A percentile compares a stretch with the other conserved stretches of the same genome.
Evolutionary conservation across 2,113 vertebrate species (phyloP).

Genomic region (Antennarius striatus): DNA sequence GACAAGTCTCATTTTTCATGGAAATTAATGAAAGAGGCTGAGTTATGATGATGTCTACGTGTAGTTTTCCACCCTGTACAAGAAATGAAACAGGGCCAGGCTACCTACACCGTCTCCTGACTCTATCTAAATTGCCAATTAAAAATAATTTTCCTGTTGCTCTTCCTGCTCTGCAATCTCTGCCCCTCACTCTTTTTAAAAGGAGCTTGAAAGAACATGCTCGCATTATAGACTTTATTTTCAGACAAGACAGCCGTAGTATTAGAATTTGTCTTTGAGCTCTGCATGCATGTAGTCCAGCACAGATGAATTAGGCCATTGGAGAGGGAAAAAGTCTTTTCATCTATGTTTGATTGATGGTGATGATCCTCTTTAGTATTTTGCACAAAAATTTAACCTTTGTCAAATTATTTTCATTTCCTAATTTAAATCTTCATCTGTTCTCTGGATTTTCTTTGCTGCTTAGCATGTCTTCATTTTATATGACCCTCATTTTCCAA

Average conservation of each 20-base stretch:
- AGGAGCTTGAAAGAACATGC: slow-evolving; percentile 26
- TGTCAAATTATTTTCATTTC: too few relatives aligned
- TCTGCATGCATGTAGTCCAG: slow-evolving; percentile 29
- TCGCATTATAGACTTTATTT: slow-evolving; percentile 56
- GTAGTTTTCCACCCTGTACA: slow-evolving; percentile 47
- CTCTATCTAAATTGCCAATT: slow-evolving; percentile 60
- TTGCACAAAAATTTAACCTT: slow-evolving; percentile 5
- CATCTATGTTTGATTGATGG: slow-evolving; percentile 14
- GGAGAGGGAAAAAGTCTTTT: slow-evolving; percentile 10
- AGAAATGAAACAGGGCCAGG: slow-evolving; percentile 56
- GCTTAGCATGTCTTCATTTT: too few relatives aligned
- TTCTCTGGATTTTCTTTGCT: too few relatives aligned
- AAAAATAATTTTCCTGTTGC: slow-evolving; percentile 48
- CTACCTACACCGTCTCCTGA: slow-evolving; percentile 19
- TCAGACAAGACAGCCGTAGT: slow-evolving; percentile 29
- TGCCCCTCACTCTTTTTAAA: slow-evolving; percentile 11
- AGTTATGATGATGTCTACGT: slow-evolving; percentile 60
- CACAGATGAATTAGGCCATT: too few relatives aligned
- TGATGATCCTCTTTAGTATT: slow-evolving; percentile 41
- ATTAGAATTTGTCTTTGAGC: slow-evolving; percentile 31
- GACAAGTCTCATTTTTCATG: slow-evolving; percentile 69
- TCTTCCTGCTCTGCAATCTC: slow-evolving; percentile 21
- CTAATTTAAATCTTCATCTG: too few relatives aligned
- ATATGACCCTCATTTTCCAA: too few relatives aligned
- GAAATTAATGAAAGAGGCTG: slow-evolving; percentile 54